Base-by-base conservation (phyloP, 2,888 invertebrate genomes). In the Cecidostiba fungosa region DNA sequence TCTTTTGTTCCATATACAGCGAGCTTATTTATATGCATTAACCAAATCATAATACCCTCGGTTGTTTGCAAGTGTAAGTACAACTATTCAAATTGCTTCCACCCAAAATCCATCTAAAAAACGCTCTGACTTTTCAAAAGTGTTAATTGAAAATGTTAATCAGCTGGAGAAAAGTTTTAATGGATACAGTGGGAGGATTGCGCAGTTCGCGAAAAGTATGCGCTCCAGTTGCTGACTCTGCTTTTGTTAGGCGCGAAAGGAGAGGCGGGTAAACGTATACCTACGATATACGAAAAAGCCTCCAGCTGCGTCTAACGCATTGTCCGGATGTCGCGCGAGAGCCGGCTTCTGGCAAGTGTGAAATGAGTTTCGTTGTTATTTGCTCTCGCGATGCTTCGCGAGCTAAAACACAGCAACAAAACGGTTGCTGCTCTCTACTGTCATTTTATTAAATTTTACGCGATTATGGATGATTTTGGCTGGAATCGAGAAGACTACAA, bases 101-200 rank as follows among this genome's bases (percentile, higher is more conserved):
- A 54, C 16, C 29, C 14, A 43, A 76, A 50, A 50, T 72, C 39
- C 10, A n/a, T 14, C 54, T 59, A 36, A n/a, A 39, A 72, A 39
- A 72, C 19, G 32, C 70, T 19, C 32, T n/a, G 50, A n/a, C 19
- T 50, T 82, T 69, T 14, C 29, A 72, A 77, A 70, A 81, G 80
- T 29, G 73, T 66, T 84, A 86, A 84, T 86, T 86, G 86, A 86
- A 86, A 86, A 80, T 86, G 80, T 81, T 84, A 83, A 86, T 86
- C 50, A 73, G 70, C 32, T 50, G 12, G 62, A 80, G 80, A 43
- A 77, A 86, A 86, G 82, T 82, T 86, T 82, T 76, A 86, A 82
- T 85, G 78, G 78, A 82, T 74, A 82, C 26, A 43, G 62, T 43
- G 77, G 32, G 54, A 29, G 69, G 54, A 72, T 29, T 77, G 82